Base-by-base conservation (phyloP, 2,797 vertebrate genomes). In the Chelidonichthys spinosus region DNA sequence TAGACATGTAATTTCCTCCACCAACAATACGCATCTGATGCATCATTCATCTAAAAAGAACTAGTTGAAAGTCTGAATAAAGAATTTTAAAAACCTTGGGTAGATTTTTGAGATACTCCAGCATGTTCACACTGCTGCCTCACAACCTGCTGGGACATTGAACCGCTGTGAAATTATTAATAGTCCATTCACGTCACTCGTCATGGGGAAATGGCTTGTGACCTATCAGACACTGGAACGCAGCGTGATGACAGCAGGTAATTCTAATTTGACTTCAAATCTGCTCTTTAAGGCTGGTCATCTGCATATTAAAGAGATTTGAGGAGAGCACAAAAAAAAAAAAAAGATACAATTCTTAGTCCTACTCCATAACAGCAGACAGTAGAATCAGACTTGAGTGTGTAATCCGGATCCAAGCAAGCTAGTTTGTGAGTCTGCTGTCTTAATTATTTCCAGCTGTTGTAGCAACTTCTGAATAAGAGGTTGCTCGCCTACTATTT, bases 201-300 rank as follows among this genome's bases (percentile, higher is more conserved):
- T 47, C 69, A 49, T 7, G 42, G 39, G 25, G 8, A 59, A 76
- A 63, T 55, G 56, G 64, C 52, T 73, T 67, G 58, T 52, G 58
- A 75, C 11, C 50, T 32, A 53, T 58, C 53, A 70, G 62, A 64
- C 65, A 15, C 10, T 49, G 54, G 40, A 68, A 53, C 0, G 2
- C 35, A 40, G 15, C 63, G 69, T 76, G 72, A 66, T 81, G 72
- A 74, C 69, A 55, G 72, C 63, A 76, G 66, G 14, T 46, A 75
- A 72, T 75, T 78, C n/a, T 64, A 64, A 68, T 72, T 79, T 63
- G 42, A 74, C 52, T 62, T 78, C 6, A 68, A 44, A 64, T 79
- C 66, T 73, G 17, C 70, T 74, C 60, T 72, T 65, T 40, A 64
- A 78, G n/a, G 58, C 44, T 33, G 17, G 61, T 47, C 64, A 43